Evolutionary conservation across 2,113 vertebrate genomes (phyloP).

Genomic region (Amia ocellicauda): DNA sequence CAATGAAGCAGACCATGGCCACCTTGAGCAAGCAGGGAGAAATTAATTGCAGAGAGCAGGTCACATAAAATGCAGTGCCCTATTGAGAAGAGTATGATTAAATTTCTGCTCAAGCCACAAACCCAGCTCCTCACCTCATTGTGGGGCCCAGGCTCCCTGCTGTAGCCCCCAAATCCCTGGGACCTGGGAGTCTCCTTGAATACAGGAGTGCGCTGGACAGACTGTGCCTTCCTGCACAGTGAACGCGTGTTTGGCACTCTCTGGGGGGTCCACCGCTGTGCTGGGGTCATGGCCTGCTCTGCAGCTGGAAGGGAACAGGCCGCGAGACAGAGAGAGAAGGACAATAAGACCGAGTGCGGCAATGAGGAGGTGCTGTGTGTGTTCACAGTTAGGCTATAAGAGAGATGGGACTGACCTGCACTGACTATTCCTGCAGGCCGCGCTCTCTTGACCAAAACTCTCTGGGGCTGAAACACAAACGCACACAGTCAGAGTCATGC

Average conservation of each 20-base stretch:
- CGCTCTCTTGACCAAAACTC: slow-evolving; percentile 54
- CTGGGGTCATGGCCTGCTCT: slow-evolving; percentile 30
- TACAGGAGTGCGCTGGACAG: slow-evolving; percentile 31
- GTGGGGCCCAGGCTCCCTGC: slow-evolving; percentile 17
- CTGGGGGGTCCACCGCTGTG: slow-evolving; percentile 52
- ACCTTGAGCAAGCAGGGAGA: too few relatives aligned
- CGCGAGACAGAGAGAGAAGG: background rate
- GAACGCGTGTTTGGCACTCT: slow-evolving; percentile 46
- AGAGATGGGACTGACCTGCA: slow-evolving; percentile 35
- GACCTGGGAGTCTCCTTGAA: slow-evolving; percentile 31
- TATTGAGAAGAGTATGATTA: too few relatives aligned
- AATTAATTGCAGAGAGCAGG: too few relatives aligned
- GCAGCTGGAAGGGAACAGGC: slow-evolving; percentile 6
- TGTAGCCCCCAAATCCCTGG: slow-evolving; percentile 11
- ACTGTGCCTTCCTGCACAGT: slow-evolving; percentile 47
- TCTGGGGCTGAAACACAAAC: slow-evolving; percentile 48
- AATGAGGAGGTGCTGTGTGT: background rate
- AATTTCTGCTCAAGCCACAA: too few relatives aligned
- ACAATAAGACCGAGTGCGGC: slow-evolving; percentile 1
- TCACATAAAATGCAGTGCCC: too few relatives aligned
- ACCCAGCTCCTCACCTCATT: slow-evolving; percentile 49
- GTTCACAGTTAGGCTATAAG: background rate
- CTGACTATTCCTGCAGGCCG: slow-evolving; percentile 9
- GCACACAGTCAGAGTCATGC: background rate
- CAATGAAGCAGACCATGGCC: too few relatives aligned